These are phyloP conservation scores for Hydrolagus colliei DNA, from an alignment of 2,797 vertebrate species.

Conservation along the genomic window DNA sequence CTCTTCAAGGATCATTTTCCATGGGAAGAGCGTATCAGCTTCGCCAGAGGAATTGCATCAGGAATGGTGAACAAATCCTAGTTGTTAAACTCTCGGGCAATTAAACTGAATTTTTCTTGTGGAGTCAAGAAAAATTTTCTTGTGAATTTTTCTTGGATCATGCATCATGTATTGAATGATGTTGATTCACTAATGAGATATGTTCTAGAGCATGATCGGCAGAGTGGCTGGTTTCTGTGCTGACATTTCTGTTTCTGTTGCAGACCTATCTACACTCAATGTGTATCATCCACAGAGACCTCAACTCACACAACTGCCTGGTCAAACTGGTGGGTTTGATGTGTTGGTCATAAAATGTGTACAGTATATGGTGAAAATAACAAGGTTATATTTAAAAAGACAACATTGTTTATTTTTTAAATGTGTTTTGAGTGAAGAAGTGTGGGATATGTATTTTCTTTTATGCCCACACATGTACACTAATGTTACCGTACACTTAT, in stretches of 20 bases:
- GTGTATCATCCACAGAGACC: constrained; percentile 91
- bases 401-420: no score
- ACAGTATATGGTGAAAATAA: no score
- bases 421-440: no score
- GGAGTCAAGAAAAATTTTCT: no score
- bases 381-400: no score
- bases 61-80: constrained; percentile 78
- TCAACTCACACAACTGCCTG: constrained; percentile 92
- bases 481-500: no score
- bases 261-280: constrained; percentile 89
- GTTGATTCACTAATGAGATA: not conserved
- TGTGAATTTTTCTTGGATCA: no score
- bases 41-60: constrained; percentile 85
- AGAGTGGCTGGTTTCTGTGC: not conserved
- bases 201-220: not conserved
- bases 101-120: not conserved
- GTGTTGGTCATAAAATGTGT: no score
- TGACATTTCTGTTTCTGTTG: constrained; percentile 35
- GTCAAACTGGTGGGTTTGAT: constrained; percentile 76
- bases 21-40: constrained; percentile 89
- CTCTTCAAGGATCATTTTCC: constrained; percentile 75
- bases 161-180: no score
- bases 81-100: constrained; percentile 16
- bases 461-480: no score
- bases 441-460: no score